Percentiles rank a stretch among this genome's conserved stretches.
Conservation (phyloP, 1,140 invertebrate genomes). For the Drosophila navojoa region DNA sequence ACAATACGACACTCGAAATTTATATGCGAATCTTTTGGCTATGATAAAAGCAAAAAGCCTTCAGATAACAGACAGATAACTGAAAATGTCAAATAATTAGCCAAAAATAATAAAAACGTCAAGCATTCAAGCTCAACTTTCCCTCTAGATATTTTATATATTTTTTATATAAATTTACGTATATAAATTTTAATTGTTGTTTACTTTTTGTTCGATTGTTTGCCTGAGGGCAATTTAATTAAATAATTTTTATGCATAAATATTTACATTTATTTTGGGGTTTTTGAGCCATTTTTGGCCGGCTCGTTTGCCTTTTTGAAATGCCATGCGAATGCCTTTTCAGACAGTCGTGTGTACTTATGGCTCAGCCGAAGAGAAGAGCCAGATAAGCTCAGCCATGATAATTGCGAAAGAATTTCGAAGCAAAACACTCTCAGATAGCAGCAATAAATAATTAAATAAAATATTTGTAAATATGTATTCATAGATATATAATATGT, state of each 20-base stretch:
- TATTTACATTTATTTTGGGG: conserved; percentile 45
- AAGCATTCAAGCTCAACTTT: conserved; percentile 53
- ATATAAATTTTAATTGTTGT: conserved; percentile 19
- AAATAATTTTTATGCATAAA: conserved; percentile 63
- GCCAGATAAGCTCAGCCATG: neutral
- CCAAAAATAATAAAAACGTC: conserved; percentile 19
- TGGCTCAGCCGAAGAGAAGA: neutral
- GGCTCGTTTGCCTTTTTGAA: conserved; percentile 7
- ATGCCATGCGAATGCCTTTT: conserved; percentile 1
- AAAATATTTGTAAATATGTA: neutral
- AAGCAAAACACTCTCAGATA: neutral
- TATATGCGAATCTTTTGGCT: conserved; percentile 58
- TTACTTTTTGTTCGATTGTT: conserved; percentile 24
- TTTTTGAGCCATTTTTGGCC: conserved; percentile 1
- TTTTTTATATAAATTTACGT: conserved; percentile 7
- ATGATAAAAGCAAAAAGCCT: conserved; percentile 16
- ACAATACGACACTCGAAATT: conserved; percentile 53
- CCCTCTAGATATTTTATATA: conserved; percentile 34
- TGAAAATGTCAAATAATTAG: conserved; percentile 64
- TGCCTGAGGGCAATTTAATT: conserved; percentile 52
- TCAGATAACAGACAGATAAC: conserved; percentile 43
- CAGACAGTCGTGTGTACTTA: neutral
- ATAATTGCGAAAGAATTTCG: neutral
- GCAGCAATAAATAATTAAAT: no score
- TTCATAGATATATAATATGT: neutral